Evolutionary conservation across 2,888 invertebrate species (phyloP).

Genomic region (Terebella lapidaria): DNA sequence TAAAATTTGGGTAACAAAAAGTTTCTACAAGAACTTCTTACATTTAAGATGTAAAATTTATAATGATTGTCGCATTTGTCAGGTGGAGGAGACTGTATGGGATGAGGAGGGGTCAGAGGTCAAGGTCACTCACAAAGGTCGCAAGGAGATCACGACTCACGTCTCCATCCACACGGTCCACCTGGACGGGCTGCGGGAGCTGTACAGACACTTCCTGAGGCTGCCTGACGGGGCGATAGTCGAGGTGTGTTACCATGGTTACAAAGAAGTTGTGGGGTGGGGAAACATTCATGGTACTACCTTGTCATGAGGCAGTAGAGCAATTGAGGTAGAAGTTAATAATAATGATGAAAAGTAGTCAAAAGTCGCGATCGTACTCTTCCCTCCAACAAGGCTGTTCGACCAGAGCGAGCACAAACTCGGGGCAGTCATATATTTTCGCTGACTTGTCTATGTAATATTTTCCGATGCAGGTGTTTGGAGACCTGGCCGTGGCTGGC

Average conservation of each 20-base stretch:
- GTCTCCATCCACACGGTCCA: conserved; percentile 48
- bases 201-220: conserved; percentile 46
- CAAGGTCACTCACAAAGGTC: conserved; percentile 18
- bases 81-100: conserved; percentile 44
- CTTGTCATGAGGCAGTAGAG: background rate
- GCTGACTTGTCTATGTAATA: background rate
- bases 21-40: too few species aligned
- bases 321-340: background rate
- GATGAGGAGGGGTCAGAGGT: conserved; percentile 34
- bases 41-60: too few species aligned
- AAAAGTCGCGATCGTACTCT: too few species aligned
- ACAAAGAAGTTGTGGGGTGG: background rate
- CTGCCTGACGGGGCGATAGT: conserved; percentile 49
- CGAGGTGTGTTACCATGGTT: conserved; percentile 31
- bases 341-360: too few species aligned
- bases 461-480: conserved; percentile 38
- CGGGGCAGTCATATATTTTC: background rate
- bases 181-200: conserved; percentile 46
- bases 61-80: too few species aligned
- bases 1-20: too few species aligned
- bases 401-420: too few species aligned
- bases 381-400: too few species aligned
- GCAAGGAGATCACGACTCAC: conserved; percentile 46
- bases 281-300: background rate
- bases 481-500: conserved; percentile 45